These are phyloP conservation scores for Ostrea denselamellosa DNA, from an alignment of 1,140 invertebrate genomes.

Conservation along the genomic window DNA sequence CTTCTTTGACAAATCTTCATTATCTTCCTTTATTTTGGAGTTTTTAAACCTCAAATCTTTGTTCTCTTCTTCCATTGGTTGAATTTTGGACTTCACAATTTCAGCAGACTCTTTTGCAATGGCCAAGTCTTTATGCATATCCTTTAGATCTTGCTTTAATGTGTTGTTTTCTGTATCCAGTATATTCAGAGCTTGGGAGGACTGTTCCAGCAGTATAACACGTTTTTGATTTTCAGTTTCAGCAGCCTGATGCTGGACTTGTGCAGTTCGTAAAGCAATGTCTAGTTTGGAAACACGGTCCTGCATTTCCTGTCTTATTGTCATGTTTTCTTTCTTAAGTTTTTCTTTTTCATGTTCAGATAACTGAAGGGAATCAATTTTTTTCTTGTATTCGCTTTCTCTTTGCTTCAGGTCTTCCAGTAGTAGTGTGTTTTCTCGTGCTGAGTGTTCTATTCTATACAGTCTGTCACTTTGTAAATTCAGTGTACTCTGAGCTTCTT, in stretches of 20 bases:
- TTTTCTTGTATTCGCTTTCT: slow-evolving; percentile 74
- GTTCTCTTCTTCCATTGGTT: slow-evolving; percentile 68
- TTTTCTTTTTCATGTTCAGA: slow-evolving; percentile 67
- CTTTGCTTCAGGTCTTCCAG: slow-evolving; percentile 74
- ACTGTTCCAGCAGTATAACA: slow-evolving; percentile 67
- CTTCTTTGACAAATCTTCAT: slow-evolving; percentile 65
- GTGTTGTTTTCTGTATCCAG: slow-evolving; percentile 72
- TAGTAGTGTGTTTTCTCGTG: slow-evolving; percentile 70
- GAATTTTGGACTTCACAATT: slow-evolving; percentile 63
- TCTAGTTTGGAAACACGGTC: slow-evolving; percentile 71
- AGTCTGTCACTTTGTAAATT: slow-evolving; percentile 73
- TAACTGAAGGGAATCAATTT: slow-evolving; percentile 64
- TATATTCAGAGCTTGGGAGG: slow-evolving; percentile 66
- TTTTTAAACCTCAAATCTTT: slow-evolving; percentile 60
- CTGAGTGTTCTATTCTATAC: slow-evolving; percentile 69
- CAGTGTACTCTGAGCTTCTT: slow-evolving; percentile 74
- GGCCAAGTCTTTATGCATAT: slow-evolving; percentile 63
- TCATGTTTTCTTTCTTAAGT: slow-evolving; percentile 69
- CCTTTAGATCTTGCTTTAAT: slow-evolving; percentile 69
- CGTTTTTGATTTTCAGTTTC: slow-evolving; percentile 70
- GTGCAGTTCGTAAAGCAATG: slow-evolving; percentile 67
- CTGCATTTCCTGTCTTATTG: slow-evolving; percentile 73
- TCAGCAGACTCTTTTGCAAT: slow-evolving; percentile 69
- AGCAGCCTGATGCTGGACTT: slow-evolving; percentile 68
- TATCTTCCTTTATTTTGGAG: slow-evolving; percentile 68